Percentiles rank a stretch among this genome's conserved stretches.
Evolutionary conservation across 2,888 invertebrate species (phyloP).

Genomic region (Cryptus viduatorius): DNA sequence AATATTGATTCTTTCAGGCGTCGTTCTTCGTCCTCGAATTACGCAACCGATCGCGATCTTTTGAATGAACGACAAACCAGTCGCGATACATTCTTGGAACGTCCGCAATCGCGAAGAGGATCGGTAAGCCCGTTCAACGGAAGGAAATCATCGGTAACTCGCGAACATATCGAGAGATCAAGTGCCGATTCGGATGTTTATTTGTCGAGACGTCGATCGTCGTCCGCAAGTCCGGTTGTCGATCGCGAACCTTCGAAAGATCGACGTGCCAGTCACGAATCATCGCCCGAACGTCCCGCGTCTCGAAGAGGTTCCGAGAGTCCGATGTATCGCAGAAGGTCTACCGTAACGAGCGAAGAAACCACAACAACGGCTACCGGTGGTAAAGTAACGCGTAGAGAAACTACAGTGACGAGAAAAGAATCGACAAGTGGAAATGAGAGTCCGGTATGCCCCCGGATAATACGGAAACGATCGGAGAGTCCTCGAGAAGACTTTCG

Average conservation of each 20-base stretch:
- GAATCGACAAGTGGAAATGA: constrained; percentile 15
- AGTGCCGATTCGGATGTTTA: constrained; percentile 45
- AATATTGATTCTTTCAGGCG: constrained; percentile 26
- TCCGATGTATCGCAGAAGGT: constrained; percentile 32
- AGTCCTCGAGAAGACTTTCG: constrained; percentile 36
- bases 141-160: constrained; percentile 30
- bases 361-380: neutral
- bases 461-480: constrained; percentile 24
- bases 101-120: constrained; percentile 41
- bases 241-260: constrained; percentile 20
- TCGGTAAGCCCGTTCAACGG: constrained; percentile 47
- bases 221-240: constrained; percentile 15
- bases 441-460: neutral
- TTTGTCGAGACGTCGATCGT: constrained; percentile 49
- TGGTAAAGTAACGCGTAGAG: constrained; percentile 8
- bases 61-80: constrained; percentile 14
- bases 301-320: constrained; percentile 52
- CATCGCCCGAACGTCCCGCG: constrained; percentile 24
- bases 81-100: constrained; percentile 38
- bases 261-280: constrained; percentile 26
- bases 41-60: neutral
- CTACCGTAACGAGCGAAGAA: constrained; percentile 20
- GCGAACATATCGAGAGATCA: constrained; percentile 24
- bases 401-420: neutral
- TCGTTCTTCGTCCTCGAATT: constrained; percentile 7